Evolutionary conservation across 2,797 vertebrate species (phyloP).

Genomic region (Tympanoctomys barrerae): DNA sequence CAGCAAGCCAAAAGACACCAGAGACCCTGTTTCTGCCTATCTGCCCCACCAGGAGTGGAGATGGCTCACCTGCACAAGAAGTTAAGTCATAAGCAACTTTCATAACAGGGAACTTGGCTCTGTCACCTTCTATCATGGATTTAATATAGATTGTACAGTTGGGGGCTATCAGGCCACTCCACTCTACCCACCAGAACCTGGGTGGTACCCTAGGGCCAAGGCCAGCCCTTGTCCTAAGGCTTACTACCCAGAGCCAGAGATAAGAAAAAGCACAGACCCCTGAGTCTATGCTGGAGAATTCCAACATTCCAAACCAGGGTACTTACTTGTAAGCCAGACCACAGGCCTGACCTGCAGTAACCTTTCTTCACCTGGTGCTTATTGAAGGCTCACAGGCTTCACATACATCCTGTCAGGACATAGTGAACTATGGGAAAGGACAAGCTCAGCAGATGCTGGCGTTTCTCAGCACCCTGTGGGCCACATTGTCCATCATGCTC

Average conservation of each 20-base stretch:
- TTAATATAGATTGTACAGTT: not conserved
- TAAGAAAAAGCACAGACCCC: not conserved
- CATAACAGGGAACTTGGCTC: not conserved
- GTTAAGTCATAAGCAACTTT: constrained; percentile 44
- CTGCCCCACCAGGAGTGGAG: not conserved
- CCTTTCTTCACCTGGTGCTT: not conserved
- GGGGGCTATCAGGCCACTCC: not conserved
- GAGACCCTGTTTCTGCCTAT: not conserved
- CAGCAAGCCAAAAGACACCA: not conserved
- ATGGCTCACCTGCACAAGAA: not conserved
- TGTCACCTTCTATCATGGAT: not conserved
- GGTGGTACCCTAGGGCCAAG: not conserved
- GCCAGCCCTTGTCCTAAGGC: not conserved
- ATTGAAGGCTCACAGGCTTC: not conserved
- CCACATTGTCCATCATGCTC: not conserved
- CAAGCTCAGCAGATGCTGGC: not conserved
- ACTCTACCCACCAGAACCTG: not conserved
- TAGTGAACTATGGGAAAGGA: not conserved
- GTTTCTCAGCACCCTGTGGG: not conserved
- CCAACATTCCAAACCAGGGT: not conserved
- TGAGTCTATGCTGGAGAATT: not conserved
- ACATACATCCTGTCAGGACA: not conserved
- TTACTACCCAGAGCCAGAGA: not conserved
- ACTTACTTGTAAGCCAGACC: not conserved
- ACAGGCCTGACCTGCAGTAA: not conserved